Percentiles rank a stretch among this genome's conserved stretches.
Evolutionary conservation across 30 jellyfish, hydroid and myxozoan species (phyloP).

Genomic region (Aurelia aurita): DNA sequence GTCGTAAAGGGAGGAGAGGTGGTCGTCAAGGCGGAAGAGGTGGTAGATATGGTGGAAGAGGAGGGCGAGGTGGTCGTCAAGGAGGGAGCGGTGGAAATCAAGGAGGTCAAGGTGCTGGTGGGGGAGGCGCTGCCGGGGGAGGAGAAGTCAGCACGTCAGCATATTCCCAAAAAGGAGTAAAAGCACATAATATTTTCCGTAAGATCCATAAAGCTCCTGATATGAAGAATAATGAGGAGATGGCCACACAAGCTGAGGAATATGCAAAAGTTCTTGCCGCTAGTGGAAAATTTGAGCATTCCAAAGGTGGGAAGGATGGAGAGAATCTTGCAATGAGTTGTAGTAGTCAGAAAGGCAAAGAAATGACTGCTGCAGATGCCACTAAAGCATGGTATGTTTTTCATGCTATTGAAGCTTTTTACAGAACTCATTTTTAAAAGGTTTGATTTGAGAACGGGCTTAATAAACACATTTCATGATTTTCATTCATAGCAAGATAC

Average conservation of each 20-base stretch:
- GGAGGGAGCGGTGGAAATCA: conserved; percentile 11
- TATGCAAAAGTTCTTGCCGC: conserved; percentile 86
- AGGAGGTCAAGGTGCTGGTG: conserved; percentile 1
- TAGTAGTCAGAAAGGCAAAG: conserved; percentile 43
- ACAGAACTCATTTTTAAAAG: too few species aligned
- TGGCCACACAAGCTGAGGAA: conserved; percentile 69
- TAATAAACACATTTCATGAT: too few species aligned
- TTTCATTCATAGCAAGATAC: too few species aligned
- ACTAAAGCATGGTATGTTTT: conserved; percentile 86
- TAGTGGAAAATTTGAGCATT: conserved; percentile 73
- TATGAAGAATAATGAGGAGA: conserved; percentile 56
- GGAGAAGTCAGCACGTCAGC: conserved; percentile 35
- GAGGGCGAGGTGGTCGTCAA: too few species aligned
- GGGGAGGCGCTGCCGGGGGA: conserved; percentile 42
- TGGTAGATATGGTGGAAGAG: not conserved
- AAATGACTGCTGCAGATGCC: conserved; percentile 95
- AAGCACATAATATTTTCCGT: conserved; percentile 85
- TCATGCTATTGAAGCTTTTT: too few species aligned
- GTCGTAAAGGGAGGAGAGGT: too few species aligned
- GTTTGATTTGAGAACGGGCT: too few species aligned
- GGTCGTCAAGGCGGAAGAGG: too few species aligned
- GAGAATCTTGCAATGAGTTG: conserved; percentile 88
- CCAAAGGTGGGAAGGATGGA: conserved; percentile 67
- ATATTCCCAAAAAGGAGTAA: conserved; percentile 44
- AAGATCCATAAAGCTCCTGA: conserved; percentile 75